Conservation (phyloP, 1,140 invertebrate species). For the Copidosoma floridanum region DNA sequence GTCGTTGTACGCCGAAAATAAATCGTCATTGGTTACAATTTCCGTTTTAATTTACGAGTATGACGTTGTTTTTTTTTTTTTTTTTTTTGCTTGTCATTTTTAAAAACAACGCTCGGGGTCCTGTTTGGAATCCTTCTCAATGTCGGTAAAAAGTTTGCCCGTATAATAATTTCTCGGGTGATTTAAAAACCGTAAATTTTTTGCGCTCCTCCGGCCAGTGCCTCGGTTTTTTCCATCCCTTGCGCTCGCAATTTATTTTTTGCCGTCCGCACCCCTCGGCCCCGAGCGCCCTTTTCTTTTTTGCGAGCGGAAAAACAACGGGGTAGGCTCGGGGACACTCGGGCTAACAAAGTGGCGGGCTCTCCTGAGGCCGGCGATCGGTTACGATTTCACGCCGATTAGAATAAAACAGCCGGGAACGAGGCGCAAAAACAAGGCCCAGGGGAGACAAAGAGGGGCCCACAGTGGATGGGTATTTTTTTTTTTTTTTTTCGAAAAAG, state of each 20-base stretch:
- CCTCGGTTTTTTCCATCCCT: slow-evolving; percentile 25
- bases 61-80: no score
- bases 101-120: no score
- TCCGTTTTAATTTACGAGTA: no score
- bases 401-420: slow-evolving; percentile 44
- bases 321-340: no score
- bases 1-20: no score
- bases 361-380: slow-evolving; percentile 45
- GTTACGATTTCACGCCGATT: slow-evolving; percentile 59
- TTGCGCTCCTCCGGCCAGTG: neutral
- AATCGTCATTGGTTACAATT: no score
- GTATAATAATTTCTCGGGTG: slow-evolving; percentile 57
- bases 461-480: neutral
- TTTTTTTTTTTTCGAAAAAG: neutral
- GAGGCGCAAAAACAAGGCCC: neutral
- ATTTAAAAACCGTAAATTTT: slow-evolving; percentile 59
- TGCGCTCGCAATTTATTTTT: slow-evolving; percentile 1
- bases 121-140: no score
- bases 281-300: neutral
- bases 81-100: no score
- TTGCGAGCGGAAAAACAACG: neutral
- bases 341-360: no score
- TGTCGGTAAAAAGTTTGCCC: no score
- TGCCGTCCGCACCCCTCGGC: neutral
- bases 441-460: slow-evolving; percentile 5